A percentile compares a stretch with the other conserved stretches of the same genome.
Evolutionary conservation across 2,113 vertebrate species (phyloP).

Genomic region (Chaetodon trifascialis): DNA sequence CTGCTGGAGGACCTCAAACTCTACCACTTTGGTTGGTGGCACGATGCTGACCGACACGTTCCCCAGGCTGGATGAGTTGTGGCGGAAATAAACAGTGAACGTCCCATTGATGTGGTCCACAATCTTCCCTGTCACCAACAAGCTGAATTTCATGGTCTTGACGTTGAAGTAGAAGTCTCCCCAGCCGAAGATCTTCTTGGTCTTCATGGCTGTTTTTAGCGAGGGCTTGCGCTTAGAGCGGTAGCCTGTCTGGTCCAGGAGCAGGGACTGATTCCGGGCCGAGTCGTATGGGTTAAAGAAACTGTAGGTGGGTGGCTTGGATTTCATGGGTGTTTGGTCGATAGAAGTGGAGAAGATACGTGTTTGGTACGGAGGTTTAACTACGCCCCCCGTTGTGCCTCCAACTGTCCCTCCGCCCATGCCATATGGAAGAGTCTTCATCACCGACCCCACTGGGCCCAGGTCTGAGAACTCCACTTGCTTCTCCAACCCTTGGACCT

Average conservation of each 20-base stretch:
- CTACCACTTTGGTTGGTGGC: constrained; percentile 93
- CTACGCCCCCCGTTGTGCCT: constrained; percentile 66
- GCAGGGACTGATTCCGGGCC: constrained; percentile 85
- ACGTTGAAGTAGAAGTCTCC: constrained; percentile 98
- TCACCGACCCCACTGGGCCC: constrained; percentile 80
- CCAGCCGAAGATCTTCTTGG: constrained; percentile 98
- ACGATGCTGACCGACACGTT: constrained; percentile 96
- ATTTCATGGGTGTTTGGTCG: constrained; percentile 83
- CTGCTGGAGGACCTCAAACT: constrained; percentile 90
- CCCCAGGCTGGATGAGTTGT: constrained; percentile 96
- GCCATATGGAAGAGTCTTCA: constrained; percentile 86
- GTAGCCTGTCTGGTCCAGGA: constrained; percentile 83
- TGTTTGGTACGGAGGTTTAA: constrained; percentile 85
- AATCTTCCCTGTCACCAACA: constrained; percentile 90
- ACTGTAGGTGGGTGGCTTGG: constrained; percentile 83
- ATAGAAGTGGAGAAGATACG: constrained; percentile 82
- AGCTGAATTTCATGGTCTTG: constrained; percentile 92
- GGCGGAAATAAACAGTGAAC: constrained; percentile 97
- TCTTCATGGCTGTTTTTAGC: constrained; percentile 89
- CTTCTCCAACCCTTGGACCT: constrained; percentile 89
- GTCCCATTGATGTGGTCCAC: constrained; percentile 98
- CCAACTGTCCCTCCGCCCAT: constrained; percentile 71
- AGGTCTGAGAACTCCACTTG: constrained; percentile 90
- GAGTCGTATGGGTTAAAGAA: constrained; percentile 85
- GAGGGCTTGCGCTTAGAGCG: constrained; percentile 91